phyloP scores from a whole-genome alignment of 2,113 vertebrate genomes.

The Psophia crepitans region DNA sequence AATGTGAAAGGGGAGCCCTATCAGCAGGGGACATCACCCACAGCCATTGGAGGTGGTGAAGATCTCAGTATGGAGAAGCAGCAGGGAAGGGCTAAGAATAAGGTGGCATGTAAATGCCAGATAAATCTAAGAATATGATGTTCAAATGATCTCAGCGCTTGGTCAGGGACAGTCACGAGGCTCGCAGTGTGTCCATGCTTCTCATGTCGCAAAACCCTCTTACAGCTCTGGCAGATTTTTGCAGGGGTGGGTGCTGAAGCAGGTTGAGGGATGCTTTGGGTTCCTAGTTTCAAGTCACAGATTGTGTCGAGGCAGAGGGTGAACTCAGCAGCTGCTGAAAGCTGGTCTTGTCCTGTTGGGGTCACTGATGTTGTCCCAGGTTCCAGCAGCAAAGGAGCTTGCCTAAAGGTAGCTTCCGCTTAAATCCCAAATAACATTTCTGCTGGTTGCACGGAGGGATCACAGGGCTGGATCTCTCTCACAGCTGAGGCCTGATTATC shows the following conservation, averaged over 20 bases:
- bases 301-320: accelerated
- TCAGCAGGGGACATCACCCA: not conserved
- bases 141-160: not conserved
- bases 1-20: not conserved
- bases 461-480: not conserved
- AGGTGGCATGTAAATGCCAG: not conserved
- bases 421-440: not conserved
- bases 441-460: not conserved
- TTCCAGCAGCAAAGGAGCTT: not conserved
- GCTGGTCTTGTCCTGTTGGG: not conserved
- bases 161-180: not conserved
- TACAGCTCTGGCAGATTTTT: not conserved
- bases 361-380: not conserved
- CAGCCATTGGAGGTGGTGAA: not conserved
- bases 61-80: not conserved
- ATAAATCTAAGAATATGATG: not conserved
- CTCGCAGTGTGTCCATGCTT: accelerated
- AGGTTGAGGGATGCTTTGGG: not conserved
- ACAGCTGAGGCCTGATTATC: not conserved
- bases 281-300: not conserved
- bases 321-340: not conserved
- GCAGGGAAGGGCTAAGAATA: not conserved
- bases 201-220: not conserved
- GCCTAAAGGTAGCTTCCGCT: not conserved
- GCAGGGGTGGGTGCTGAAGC: not conserved